These are phyloP conservation scores for Molorchus minor DNA, from an alignment of 2,888 invertebrate species.

Conservation along the genomic window DNA sequence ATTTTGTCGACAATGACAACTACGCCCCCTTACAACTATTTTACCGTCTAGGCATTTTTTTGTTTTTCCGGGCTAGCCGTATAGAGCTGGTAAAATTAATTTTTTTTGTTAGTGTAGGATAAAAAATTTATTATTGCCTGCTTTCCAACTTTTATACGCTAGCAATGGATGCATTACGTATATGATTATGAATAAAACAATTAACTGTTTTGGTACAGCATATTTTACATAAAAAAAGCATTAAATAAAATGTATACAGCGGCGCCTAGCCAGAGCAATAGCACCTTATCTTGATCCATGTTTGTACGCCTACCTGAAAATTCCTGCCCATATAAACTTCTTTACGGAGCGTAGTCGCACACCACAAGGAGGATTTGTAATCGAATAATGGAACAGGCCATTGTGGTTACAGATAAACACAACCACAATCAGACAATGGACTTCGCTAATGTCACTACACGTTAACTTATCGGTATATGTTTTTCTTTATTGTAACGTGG, in stretches of 20 bases:
- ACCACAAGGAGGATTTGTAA: conserved; percentile 18
- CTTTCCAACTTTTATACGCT: too few relatives aligned
- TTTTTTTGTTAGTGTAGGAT: too few relatives aligned
- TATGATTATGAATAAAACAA: too few relatives aligned
- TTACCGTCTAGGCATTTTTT: too few relatives aligned
- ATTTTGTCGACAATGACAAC: too few relatives aligned
- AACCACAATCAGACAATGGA: conserved; percentile 28
- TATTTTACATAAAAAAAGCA: not conserved
- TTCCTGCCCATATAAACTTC: conserved; percentile 24
- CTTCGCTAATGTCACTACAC: conserved; percentile 29
- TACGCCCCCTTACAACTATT: too few relatives aligned
- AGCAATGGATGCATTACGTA: too few relatives aligned
- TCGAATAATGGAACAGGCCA: conserved; percentile 24
- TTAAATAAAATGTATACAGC: conserved; percentile 18
- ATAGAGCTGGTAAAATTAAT: too few relatives aligned
- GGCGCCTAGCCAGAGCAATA: conserved; percentile 45
- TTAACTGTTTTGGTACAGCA: not conserved
- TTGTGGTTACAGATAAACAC: conserved; percentile 20
- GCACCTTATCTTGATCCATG: conserved; percentile 48
- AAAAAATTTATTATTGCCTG: too few relatives aligned
- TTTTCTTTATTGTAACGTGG: not conserved
- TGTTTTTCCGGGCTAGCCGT: too few relatives aligned
- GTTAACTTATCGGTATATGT: conserved; percentile 20
- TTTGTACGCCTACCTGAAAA: conserved; percentile 43
- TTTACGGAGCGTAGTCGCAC: conserved; percentile 10